These are phyloP conservation scores for Luperina testacea DNA, from an alignment of 2,888 invertebrate genomes.

Conservation along the genomic window DNA sequence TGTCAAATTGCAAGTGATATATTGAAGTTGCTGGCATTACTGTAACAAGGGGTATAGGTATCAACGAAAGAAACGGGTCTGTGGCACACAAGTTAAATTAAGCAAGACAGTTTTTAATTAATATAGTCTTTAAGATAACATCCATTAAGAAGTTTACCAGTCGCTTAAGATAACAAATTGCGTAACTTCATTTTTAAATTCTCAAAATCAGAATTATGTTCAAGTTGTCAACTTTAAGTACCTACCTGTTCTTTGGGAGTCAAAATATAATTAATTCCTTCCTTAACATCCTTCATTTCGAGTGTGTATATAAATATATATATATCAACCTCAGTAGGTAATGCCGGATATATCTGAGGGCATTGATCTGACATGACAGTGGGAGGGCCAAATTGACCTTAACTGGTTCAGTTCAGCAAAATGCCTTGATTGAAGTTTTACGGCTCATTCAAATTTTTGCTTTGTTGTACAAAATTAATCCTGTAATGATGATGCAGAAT, in stretches of 20 bases:
- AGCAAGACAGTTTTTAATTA: background rate
- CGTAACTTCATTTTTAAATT: constrained; percentile 15
- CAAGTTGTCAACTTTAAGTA: constrained; percentile 7
- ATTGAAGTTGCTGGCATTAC: constrained; percentile 23
- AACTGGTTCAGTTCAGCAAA: constrained; percentile 51
- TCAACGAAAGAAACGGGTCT: background rate
- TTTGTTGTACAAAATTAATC: constrained; percentile 38
- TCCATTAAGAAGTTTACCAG: background rate
- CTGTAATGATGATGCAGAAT: constrained; percentile 55
- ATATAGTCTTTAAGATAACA: background rate
- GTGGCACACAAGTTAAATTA: background rate
- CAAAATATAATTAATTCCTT: constrained; percentile 28
- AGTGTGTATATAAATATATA: constrained; percentile 55
- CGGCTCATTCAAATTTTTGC: constrained; percentile 39
- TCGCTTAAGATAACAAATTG: constrained; percentile 7
- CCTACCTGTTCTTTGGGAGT: background rate
- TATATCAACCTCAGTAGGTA: constrained; percentile 51
- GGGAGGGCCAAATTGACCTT: constrained; percentile 58
- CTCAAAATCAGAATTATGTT: background rate
- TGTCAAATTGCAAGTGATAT: constrained; percentile 58
- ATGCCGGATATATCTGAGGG: constrained; percentile 57
- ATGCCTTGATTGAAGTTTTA: constrained; percentile 51
- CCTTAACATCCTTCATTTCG: constrained; percentile 19
- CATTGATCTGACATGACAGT: constrained; percentile 66
- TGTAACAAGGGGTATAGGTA: background rate